phyloP scores from a whole-genome alignment of 2,113 vertebrate species.

The Mastomys coucha region DNA sequence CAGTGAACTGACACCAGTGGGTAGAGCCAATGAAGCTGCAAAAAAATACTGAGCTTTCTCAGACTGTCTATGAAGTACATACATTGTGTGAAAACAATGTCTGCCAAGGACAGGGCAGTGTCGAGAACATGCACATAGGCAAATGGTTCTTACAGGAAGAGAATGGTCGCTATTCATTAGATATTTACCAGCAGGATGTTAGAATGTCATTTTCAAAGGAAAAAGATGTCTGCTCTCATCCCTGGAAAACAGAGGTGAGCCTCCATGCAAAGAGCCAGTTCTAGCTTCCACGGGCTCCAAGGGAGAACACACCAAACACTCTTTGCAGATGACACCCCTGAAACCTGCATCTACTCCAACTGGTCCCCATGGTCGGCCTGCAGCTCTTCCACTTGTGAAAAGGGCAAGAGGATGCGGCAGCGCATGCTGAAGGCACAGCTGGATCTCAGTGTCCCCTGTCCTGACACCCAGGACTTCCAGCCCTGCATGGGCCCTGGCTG shows the following conservation, averaged over 20 bases:
- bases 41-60: background rate
- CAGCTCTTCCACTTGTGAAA: constrained; percentile 98
- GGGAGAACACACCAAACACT: constrained; percentile 26
- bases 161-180: background rate
- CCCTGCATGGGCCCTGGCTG: constrained; percentile 99
- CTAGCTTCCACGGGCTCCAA: background rate
- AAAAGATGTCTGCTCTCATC: background rate
- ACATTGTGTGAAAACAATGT: background rate
- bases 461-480: constrained; percentile 98
- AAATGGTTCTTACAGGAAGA: background rate
- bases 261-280: background rate
- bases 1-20: background rate
- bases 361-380: constrained; percentile 99
- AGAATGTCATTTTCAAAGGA: background rate
- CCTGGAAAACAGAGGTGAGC: background rate
- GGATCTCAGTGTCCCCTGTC: constrained; percentile 97
- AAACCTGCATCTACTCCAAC: constrained; percentile 99
- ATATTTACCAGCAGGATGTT: background rate
- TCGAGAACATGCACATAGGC: background rate
- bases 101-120: background rate
- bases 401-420: constrained; percentile 98
- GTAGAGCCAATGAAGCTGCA: background rate
- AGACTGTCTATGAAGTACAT: background rate
- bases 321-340: constrained; percentile 95
- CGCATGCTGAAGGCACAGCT: constrained; percentile 99